Conservation (phyloP, 2,888 invertebrate species). For the Terebella lapidaria region DNA sequence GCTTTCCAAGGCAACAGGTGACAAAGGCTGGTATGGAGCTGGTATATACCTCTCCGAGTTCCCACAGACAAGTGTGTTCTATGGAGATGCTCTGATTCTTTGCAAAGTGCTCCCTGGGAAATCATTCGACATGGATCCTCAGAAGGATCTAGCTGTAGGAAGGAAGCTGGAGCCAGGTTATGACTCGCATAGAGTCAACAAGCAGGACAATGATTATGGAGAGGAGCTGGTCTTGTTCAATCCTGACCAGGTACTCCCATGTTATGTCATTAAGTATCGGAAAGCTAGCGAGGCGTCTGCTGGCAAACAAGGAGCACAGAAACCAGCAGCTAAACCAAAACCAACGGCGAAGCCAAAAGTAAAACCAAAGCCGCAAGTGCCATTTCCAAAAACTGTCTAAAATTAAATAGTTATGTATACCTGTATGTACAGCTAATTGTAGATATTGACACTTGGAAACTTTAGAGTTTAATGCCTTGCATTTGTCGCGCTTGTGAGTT, state of each 20-base stretch:
- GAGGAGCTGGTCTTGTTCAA: not conserved
- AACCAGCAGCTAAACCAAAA: no score
- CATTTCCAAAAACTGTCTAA: no score
- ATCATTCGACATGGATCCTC: not conserved
- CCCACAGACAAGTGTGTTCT: slow-evolving; percentile 10
- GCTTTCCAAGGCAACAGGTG: not conserved
- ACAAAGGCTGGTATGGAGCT: slow-evolving; percentile 5
- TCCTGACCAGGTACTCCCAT: not conserved
- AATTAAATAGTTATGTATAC: no score
- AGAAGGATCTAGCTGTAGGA: not conserved
- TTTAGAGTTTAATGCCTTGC: no score
- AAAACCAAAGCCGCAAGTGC: no score
- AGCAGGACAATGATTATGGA: not conserved
- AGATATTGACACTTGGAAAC: no score
- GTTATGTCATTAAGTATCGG: not conserved
- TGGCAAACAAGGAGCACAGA: no score
- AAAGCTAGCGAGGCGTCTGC: no score
- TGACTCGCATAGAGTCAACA: not conserved
- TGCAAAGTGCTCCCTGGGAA: not conserved
- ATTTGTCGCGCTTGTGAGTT: no score
- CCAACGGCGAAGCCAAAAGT: no score
- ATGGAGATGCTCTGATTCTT: slow-evolving; percentile 6
- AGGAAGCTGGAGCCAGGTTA: not conserved
- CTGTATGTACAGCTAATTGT: no score
- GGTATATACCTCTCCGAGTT: slow-evolving; percentile 21